Percentiles rank a stretch among this genome's conserved stretches.
phyloP scores from a whole-genome alignment of 2,797 vertebrate genomes.

The Linurgus olivaceus region DNA sequence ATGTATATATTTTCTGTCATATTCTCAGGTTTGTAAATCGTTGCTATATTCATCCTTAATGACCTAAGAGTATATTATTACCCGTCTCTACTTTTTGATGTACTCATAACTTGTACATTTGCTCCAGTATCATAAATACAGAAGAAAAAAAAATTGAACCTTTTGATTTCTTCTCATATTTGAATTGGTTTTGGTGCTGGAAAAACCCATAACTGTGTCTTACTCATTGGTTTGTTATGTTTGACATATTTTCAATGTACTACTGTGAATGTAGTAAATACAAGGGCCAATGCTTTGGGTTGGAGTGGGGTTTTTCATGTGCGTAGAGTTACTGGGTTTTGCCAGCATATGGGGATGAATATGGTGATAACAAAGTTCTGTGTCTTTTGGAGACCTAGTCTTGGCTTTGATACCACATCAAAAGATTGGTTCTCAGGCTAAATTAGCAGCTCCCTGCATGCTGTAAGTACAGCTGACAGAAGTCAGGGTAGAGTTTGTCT shows the following conservation, averaged over 20 bases:
- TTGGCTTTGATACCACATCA: neutral
- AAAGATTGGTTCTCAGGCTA: neutral
- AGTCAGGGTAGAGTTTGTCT: neutral
- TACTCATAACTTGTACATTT: neutral
- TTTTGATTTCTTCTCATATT: neutral
- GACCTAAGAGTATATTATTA: neutral
- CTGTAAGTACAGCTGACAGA: neutral
- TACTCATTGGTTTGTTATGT: neutral
- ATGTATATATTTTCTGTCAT: conserved; percentile 89
- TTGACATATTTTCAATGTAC: neutral
- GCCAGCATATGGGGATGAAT: neutral
- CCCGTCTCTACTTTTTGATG: neutral
- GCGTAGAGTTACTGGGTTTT: neutral
- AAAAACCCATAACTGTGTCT: neutral
- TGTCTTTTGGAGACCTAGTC: neutral
- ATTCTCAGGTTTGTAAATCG: conserved; percentile 86
- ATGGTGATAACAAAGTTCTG: neutral
- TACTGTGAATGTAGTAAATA: neutral
- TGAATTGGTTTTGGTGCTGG: neutral
- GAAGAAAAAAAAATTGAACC: neutral
- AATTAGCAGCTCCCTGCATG: neutral
- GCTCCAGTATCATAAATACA: neutral
- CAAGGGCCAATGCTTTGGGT: neutral
- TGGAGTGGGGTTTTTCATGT: neutral
- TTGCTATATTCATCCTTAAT: neutral